A percentile compares a stretch with the other conserved stretches of the same genome.
phyloP scores from a whole-genome alignment of 2,797 vertebrate species.

The Xiphophorus birchmanni region DNA sequence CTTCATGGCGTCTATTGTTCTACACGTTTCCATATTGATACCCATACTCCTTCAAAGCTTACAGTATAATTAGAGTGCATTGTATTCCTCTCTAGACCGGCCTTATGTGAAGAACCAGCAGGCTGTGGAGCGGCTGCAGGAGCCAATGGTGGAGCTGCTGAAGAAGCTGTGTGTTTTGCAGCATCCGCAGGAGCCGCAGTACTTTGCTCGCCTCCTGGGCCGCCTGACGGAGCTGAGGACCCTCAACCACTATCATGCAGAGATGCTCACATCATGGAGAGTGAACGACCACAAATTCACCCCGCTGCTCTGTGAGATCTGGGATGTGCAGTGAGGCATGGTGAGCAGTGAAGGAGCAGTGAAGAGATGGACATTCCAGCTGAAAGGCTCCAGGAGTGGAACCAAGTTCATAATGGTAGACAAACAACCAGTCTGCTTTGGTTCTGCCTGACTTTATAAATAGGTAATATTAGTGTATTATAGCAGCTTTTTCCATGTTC shows the following conservation, averaged over 20 bases:
- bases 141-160: slow-evolving; percentile 89
- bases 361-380: slow-evolving; percentile 30
- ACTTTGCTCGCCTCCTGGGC: slow-evolving; percentile 95
- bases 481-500: slow-evolving; percentile 9
- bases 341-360: background rate
- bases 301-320: slow-evolving; percentile 97
- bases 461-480: slow-evolving; percentile 8
- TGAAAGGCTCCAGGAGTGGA: slow-evolving; percentile 13
- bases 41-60: background rate
- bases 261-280: slow-evolving; percentile 97
- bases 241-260: slow-evolving; percentile 93
- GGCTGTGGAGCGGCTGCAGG: slow-evolving; percentile 93
- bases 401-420: slow-evolving; percentile 34
- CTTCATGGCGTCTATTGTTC: background rate
- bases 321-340: slow-evolving; percentile 92
- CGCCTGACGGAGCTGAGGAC: slow-evolving; percentile 94
- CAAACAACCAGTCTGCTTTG: slow-evolving; percentile 13
- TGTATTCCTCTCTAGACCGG: slow-evolving; percentile 80
- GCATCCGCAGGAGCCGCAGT: slow-evolving; percentile 91
- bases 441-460: slow-evolving; percentile 15
- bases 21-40: background rate
- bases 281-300: slow-evolving; percentile 96
- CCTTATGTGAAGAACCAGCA: slow-evolving; percentile 91
- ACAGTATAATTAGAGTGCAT: background rate
- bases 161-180: slow-evolving; percentile 90